A percentile compares a stretch with the other conserved stretches of the same genome.
Evolutionary conservation across 2,797 vertebrate species (phyloP).

Genomic region (Ataeniobius toweri): DNA sequence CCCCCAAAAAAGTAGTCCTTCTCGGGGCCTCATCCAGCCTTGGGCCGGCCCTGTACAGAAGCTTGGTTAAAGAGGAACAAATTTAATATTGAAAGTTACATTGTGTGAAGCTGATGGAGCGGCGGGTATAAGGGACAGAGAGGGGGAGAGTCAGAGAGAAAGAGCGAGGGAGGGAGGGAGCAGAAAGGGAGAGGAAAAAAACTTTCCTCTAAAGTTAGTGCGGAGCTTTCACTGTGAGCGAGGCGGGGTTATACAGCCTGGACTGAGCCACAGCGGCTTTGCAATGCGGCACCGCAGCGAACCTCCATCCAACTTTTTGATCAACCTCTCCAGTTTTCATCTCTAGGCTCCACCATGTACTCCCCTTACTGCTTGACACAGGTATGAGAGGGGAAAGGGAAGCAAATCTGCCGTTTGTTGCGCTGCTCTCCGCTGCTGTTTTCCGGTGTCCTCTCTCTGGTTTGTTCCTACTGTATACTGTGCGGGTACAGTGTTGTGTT

Average conservation of each 20-base stretch:
- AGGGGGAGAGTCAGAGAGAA: conserved; percentile 37
- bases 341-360: conserved; percentile 88
- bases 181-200: conserved; percentile 64
- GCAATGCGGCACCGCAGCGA: conserved; percentile 84
- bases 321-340: conserved; percentile 71
- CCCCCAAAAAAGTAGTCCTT: background rate
- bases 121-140: conserved; percentile 39
- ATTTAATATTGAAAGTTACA: conserved; percentile 8
- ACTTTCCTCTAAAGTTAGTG: conserved; percentile 86
- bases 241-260: conserved; percentile 88
- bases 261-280: conserved; percentile 82
- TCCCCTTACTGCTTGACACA: conserved; percentile 96
- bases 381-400: conserved; percentile 77
- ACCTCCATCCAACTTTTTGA: conserved; percentile 82
- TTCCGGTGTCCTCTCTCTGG: conserved; percentile 30
- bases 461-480: conserved; percentile 28
- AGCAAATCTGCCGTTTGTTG: conserved; percentile 7
- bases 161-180: conserved; percentile 46
- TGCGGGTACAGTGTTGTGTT: conserved; percentile 39
- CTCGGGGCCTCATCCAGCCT: background rate
- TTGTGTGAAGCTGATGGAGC: conserved; percentile 41
- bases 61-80: background rate
- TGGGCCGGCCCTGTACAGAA: conserved; percentile 1
- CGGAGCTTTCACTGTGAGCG: conserved; percentile 91
- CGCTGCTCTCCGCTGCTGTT: conserved; percentile 17